phyloP scores from a whole-genome alignment of 2,113 vertebrate species.

The Apeltes quadracus region DNA sequence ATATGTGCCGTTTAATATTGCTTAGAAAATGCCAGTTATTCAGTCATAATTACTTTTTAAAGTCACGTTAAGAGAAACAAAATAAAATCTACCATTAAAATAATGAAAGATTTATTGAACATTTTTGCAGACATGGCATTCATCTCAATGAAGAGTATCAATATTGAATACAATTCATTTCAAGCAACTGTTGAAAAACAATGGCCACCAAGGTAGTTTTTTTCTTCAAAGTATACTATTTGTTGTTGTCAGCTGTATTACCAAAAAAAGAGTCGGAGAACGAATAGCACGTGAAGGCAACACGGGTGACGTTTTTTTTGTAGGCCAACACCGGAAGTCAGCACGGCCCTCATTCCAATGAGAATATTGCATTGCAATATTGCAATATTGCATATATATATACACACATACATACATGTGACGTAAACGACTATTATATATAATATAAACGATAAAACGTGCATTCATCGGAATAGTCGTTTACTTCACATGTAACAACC shows the following conservation, averaged over 20 bases:
- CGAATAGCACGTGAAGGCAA: slow-evolving; percentile 20
- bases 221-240: no score
- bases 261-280: background rate
- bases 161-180: background rate
- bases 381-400: no score
- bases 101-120: background rate
- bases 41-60: background rate
- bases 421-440: no score
- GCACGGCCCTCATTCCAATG: background rate
- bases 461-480: slow-evolving; percentile 50
- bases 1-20: background rate
- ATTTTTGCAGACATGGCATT: background rate
- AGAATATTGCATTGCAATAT: background rate
- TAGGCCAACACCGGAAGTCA: no score
- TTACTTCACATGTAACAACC: background rate
- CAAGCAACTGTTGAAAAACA: background rate
- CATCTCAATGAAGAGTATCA: background rate
- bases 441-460: background rate
- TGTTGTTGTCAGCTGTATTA: background rate
- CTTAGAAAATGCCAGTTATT: background rate
- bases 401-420: no score
- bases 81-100: background rate
- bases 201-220: background rate
- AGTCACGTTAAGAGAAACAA: background rate
- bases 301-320: slow-evolving; percentile 9